Evolutionary conservation across 2,888 invertebrate species (phyloP).

Genomic region (Troglohyphantes excavatus): DNA sequence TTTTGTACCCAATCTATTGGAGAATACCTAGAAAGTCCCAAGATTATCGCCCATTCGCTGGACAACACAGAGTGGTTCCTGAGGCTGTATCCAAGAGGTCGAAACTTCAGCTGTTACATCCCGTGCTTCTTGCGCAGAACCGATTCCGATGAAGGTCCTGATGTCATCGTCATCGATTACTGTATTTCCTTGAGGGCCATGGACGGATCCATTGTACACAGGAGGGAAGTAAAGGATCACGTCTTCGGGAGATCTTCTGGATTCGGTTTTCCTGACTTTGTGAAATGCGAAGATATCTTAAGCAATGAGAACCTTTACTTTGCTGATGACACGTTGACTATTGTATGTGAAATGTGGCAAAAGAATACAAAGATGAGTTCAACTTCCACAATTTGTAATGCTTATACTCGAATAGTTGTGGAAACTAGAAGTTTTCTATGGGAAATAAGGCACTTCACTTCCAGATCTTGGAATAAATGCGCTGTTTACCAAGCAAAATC

Average conservation of each 20-base stretch:
- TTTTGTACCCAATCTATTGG: background rate
- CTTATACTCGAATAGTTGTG: background rate
- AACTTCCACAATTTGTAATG: background rate
- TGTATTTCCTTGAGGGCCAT: background rate
- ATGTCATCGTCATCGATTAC: background rate
- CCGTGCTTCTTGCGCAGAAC: slow-evolving; percentile 12
- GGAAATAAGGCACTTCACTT: background rate
- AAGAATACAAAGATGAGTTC: background rate
- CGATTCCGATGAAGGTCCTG: background rate
- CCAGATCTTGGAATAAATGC: background rate
- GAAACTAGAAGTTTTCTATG: background rate
- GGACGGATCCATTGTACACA: background rate
- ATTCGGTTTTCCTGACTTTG: slow-evolving; percentile 33
- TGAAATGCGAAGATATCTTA: background rate
- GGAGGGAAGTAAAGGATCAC: background rate
- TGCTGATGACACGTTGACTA: slow-evolving; percentile 13
- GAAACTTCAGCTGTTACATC: slow-evolving; percentile 14
- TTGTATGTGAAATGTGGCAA: slow-evolving; percentile 15
- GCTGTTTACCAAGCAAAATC: background rate
- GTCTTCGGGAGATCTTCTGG: background rate
- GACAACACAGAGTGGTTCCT: slow-evolving; percentile 27
- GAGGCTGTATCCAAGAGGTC: slow-evolving; percentile 23
- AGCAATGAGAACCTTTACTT: background rate
- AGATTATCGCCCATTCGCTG: background rate
- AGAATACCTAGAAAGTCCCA: slow-evolving; percentile 13